Evolutionary conservation across 2,113 vertebrate genomes (phyloP), one percentile per base, ranked within the genome.

Genomic region (Menura novaehollandiae): DNA sequence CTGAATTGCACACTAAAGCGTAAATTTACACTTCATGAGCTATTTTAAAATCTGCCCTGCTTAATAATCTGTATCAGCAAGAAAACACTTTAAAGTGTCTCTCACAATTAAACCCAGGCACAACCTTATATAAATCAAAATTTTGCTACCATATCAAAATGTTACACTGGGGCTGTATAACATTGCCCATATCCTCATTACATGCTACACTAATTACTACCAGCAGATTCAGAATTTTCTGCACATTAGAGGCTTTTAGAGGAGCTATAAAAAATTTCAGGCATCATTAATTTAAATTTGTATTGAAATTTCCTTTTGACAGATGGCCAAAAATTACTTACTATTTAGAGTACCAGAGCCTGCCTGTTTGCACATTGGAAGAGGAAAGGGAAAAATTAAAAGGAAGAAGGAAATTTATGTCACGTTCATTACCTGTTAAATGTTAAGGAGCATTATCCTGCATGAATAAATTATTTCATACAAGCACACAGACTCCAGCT

Each of bases 251-350:
- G 97, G 97, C 98, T 98, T 98, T 98, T 98, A 98, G 97, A 98
- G 97, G 80, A 98, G 97, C 98, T 96, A 98, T 98, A 98, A 98
- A 98, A 98, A 97, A 98, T 98, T 98, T 98, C 98, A 98, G 98
- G 98, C 98, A 98, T 97, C 98, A 98, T 98, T 98, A 98, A 98
- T 98, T 98, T 98, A 98, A 98, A 98, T 98, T 98, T 98, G 98
- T 98, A 98, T 98, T 98, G 98, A 98, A 98, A 98, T 98, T 98
- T 98, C 97, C 97, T 97, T 98, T 98, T 98, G 98, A 98, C 98
- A 98, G 98, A 98, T 98, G 98, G 98, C 98, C 98, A 98, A 98
- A 98, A 98, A 98, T 98, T 98, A 98, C 98, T 98, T 98, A 98
- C 98, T 98, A 98, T 98, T 98, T 98, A 98, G 98, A 98, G 97